Base-by-base conservation (phyloP, 2,797 vertebrate species). In the Premnoplex brunnescens region DNA sequence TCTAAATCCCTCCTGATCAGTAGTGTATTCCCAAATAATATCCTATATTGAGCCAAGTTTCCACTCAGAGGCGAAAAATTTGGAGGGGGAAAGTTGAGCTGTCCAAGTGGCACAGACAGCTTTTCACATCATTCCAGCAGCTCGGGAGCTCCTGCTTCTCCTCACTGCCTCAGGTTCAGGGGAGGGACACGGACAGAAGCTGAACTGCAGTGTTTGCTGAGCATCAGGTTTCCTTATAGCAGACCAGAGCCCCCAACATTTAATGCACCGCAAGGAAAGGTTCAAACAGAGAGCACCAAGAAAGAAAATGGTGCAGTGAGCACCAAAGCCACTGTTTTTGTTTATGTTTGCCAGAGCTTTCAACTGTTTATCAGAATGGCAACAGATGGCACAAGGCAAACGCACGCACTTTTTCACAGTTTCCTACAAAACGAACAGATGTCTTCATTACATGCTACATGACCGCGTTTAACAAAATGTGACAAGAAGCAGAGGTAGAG, bases 401-500 rank as follows among this genome's bases (percentile, higher is more conserved):
- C 1, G 80, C 91, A 48, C 1, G 6, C 91, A 95, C 90, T 97
- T 97, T 96, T 97, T 97, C 96, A 94, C 97, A 96, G 97, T 92
- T 97, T 93, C 93, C 94, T 86, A 93, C 95, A 95, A 95, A 96
- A 96, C 67, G 94, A 96, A 84, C 97, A 97, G 97, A 97, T 97
- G 97, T 97, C 96, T 97, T 95, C 96, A 96, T 97, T 96, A 96
- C 93, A 95, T 85, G 95, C 95, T 95, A 95, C 96, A 96, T 93
- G 96, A 95, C 95, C 86, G 68, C 86, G 4, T 94, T 96, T 92
- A 96, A 96, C 96, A 94, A 93, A 95, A 97, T 95, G 94, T 96
- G 97, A 96, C 97, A 97, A 97, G 91, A 96, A 96, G 93, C 95
- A 97, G 95, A 97, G 96, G 95, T 95, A 95, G 88, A 96, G 82